Percentiles rank a stretch among this genome's conserved stretches.
Conservation (phyloP, 2,888 invertebrate genomes). For the Pollenia griseotomentosa region DNA sequence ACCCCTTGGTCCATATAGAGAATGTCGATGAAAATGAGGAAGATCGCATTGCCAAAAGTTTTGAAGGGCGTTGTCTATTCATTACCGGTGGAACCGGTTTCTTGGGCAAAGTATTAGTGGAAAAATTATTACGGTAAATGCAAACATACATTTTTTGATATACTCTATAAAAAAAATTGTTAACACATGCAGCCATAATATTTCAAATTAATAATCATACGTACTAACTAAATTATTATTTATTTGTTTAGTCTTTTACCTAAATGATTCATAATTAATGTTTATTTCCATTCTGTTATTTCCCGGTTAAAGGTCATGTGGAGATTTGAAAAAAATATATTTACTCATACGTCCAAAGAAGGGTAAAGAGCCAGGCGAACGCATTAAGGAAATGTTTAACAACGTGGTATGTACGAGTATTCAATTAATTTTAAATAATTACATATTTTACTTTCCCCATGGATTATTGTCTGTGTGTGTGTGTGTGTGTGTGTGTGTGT, state of each 20-base stretch:
- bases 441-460: conserved; percentile 20
- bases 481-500: not conserved
- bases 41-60: conserved; percentile 82
- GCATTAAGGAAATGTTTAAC: conserved; percentile 92
- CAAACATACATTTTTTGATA: not conserved
- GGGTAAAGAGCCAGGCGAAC: conserved; percentile 90
- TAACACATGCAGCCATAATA: not conserved
- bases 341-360: conserved; percentile 93
- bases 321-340: conserved; percentile 91
- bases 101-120: conserved; percentile 84
- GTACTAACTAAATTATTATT: not conserved
- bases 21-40: conserved; percentile 79
- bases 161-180: not conserved
- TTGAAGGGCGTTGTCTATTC: conserved; percentile 81
- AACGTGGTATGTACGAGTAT: conserved; percentile 88
- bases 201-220: not conserved
- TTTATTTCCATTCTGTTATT: conserved; percentile 47
- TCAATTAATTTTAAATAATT: conserved; percentile 59
- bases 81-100: conserved; percentile 84
- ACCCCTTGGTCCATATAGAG: conserved; percentile 77
- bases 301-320: conserved; percentile 86
- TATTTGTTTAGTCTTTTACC: conserved; percentile 11
- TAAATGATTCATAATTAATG: conserved; percentile 21
- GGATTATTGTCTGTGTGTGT: not conserved
- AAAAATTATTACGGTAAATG: conserved; percentile 83